A percentile compares a stretch with the other conserved stretches of the same genome.
Conservation (phyloP, 2,113 vertebrate genomes). For the Dromaius novaehollandiae region DNA sequence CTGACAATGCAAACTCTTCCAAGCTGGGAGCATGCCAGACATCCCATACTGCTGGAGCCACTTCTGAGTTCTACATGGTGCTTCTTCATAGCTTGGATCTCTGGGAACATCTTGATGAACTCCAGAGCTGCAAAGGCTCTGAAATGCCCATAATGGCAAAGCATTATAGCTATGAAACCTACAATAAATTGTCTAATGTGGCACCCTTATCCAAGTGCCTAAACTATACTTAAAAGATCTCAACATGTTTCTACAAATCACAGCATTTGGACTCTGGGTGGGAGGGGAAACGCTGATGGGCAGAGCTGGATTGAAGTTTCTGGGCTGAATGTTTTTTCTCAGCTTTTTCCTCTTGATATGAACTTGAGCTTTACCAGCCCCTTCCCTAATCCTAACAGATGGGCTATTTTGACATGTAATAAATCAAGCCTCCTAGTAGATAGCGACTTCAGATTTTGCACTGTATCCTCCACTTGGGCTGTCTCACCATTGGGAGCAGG, state of each 20-base stretch:
- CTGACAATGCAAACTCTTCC: not conserved
- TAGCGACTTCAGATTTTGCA: not conserved
- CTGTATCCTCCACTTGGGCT: not conserved
- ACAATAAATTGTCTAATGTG: not conserved
- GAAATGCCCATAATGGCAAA: not conserved
- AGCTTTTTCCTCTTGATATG: not conserved
- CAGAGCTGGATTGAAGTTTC: not conserved
- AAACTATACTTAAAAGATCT: not conserved
- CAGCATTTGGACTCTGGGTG: not conserved
- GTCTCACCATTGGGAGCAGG: not conserved
- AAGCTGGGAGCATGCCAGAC: not conserved
- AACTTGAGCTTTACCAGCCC: not conserved
- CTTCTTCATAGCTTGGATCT: not conserved
- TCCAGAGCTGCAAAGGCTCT: not conserved
- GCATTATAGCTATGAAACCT: not conserved
- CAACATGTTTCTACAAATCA: fast-evolving
- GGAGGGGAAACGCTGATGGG: not conserved
- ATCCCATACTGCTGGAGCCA: not conserved
- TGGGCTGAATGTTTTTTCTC: not conserved
- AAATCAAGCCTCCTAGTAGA: not conserved
- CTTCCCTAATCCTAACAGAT: not conserved
- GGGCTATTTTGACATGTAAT: not conserved
- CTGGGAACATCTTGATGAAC: not conserved
- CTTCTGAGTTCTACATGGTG: not conserved
- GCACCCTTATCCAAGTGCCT: not conserved